Percentiles rank a stretch among this genome's conserved stretches.
These are phyloP conservation scores for Bubalus kerabau DNA, from an alignment of 2,113 vertebrate species.

Conservation along the genomic window DNA sequence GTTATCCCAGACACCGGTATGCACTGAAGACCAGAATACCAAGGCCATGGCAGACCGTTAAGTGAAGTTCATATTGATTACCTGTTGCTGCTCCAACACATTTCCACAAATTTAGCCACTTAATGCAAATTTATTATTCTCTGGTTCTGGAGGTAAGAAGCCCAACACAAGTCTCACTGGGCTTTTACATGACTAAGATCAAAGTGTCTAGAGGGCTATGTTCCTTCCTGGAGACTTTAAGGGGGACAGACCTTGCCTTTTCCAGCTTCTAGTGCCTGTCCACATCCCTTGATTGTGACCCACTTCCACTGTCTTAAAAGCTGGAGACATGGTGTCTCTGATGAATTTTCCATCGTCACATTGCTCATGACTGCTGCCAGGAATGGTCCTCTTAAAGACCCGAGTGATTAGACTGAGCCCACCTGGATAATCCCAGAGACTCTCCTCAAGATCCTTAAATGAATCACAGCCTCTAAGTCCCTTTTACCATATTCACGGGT, in stretches of 20 bases:
- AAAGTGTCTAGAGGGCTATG: no score
- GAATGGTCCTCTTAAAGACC: not conserved
- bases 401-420: not conserved
- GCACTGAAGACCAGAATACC: not conserved
- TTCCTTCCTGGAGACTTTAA: not conserved
- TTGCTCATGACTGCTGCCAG: not conserved
- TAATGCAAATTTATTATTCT: not conserved
- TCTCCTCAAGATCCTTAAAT: not conserved
- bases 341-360: no score
- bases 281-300: not conserved
- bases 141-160: not conserved
- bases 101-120: no score
- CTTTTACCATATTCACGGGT: not conserved
- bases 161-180: not conserved
- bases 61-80: not conserved
- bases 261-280: not conserved
- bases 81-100: not conserved
- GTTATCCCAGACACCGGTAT: not conserved
- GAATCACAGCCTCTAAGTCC: not conserved
- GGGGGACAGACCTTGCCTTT: not conserved
- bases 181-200: not conserved
- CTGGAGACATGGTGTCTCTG: not conserved
- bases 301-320: not conserved
- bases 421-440: not conserved
- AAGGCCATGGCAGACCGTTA: not conserved